Percentiles rank a stretch among this genome's conserved stretches.
These are phyloP conservation scores for Phylloscopus trochiloides DNA, from an alignment of 2,113 vertebrate species.

Conservation along the genomic window DNA sequence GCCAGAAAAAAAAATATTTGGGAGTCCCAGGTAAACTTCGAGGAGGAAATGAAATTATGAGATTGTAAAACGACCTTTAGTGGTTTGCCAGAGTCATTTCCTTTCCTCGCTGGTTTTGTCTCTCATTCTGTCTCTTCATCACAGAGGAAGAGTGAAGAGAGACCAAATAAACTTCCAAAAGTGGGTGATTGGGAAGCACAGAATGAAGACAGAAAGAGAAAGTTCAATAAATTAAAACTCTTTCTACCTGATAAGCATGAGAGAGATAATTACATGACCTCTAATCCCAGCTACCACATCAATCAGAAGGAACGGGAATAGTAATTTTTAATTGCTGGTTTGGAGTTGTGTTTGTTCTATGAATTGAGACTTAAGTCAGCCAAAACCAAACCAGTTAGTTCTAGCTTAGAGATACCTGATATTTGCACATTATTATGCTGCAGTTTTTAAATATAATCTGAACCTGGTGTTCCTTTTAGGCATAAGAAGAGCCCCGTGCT, in stretches of 20 bases:
- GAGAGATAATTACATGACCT: not conserved
- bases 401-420: not conserved
- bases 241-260: not conserved
- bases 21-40: constrained; percentile 67
- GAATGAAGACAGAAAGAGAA: constrained; percentile 26
- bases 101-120: constrained; percentile 16
- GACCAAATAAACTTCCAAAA: not conserved
- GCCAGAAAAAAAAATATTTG: not conserved
- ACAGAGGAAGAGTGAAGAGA: not conserved
- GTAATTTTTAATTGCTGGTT: not conserved
- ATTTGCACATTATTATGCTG: not conserved
- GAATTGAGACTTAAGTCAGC: not conserved
- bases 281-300: not conserved
- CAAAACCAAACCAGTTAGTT: not conserved
- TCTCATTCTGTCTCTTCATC: not conserved
- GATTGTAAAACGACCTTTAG: constrained; percentile 44
- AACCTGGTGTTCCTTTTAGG: not conserved
- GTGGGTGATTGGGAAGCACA: not conserved
- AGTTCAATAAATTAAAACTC: not conserved
- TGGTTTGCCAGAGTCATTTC: constrained; percentile 18
- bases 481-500: not conserved
- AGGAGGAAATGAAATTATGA: constrained; percentile 58
- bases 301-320: not conserved
- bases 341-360: not conserved
- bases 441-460: not conserved